phyloP scores from a whole-genome alignment of 2,113 vertebrate species.

The Nestor notabilis region DNA sequence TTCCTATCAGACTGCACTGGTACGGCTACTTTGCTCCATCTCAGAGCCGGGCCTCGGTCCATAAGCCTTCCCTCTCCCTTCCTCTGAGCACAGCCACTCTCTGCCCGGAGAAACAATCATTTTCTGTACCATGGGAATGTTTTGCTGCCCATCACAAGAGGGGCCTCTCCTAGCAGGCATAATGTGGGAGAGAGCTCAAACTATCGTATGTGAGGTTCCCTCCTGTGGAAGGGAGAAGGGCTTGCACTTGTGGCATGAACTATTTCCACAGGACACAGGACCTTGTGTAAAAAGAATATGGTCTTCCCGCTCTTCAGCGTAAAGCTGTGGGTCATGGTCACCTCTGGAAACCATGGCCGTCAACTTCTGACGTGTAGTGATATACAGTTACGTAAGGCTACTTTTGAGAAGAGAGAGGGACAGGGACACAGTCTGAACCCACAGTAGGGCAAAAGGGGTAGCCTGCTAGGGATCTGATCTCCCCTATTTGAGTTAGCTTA shows the following conservation, averaged over 20 bases:
- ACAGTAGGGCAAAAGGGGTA: background rate
- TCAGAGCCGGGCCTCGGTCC: background rate
- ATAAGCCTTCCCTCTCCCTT: background rate
- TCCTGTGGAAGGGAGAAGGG: background rate
- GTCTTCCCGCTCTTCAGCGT: background rate
- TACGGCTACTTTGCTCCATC: background rate
- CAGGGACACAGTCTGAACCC: background rate
- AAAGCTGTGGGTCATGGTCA: background rate
- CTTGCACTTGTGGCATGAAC: background rate
- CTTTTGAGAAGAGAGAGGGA: background rate
- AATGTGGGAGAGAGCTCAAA: background rate
- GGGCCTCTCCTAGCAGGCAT: background rate
- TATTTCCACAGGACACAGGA: background rate
- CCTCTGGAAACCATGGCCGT: background rate
- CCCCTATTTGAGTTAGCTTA: background rate
- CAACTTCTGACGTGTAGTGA: rapidly evolving
- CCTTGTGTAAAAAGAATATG: background rate
- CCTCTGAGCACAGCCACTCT: background rate
- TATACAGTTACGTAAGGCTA: background rate
- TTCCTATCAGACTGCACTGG: background rate
- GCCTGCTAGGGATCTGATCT: background rate
- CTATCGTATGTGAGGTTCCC: background rate
- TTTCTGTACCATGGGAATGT: rapidly evolving
- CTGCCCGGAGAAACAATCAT: rapidly evolving
- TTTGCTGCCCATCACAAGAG: background rate